Base-by-base conservation (phyloP, 2,888 invertebrate species). In the Eupelmus urozonus region DNA sequence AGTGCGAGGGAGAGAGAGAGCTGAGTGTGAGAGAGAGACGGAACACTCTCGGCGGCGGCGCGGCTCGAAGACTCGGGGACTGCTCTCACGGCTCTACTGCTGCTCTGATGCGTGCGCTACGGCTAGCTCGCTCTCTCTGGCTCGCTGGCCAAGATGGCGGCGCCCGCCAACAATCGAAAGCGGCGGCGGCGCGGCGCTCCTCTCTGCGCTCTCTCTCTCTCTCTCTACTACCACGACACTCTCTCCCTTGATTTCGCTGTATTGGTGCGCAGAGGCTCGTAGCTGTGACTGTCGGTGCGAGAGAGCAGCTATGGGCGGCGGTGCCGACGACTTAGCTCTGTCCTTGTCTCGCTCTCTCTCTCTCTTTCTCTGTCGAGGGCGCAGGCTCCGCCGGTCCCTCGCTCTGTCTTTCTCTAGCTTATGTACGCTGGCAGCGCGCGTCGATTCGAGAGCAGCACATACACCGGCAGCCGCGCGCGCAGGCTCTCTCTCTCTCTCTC, bases 91-190 rank as follows among this genome's bases (percentile, higher is more conserved):
- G 63, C 9, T 11, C 27, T 27, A 49, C 34, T 67, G 16, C 29
- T 49, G 13, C 25, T 45, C 45, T 45, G 45, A 16, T 45, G 2
- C 2, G 13, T 45, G 57, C 16, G 27, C 23, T 5, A 40, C 29
- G 23, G 45, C 16, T 16, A 59, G 59, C 23, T 25, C 18, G 18
- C 45, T 53, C 34, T 34, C 3, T 9, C 9, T 9, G 34, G 53
- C 18, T 62, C n/a, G 11, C 59, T 34, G 34, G 3, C 63, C 49
- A 78, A 78, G 63, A 78, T 78, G 78, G 78, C 78, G 78, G 73
- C 49, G 69, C 78, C 73, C 78, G 74, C 72, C 78, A 77, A 78
- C 78, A 78, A 78, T 78, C 73, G 78, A 78, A 78, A 78, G 66
- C 49, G 62, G 60, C 53, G 42, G 60, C n/a, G 70, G 51, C 40